Evolutionary conservation across 2,797 vertebrate species (phyloP).

Genomic region (Coilia nasus): DNA sequence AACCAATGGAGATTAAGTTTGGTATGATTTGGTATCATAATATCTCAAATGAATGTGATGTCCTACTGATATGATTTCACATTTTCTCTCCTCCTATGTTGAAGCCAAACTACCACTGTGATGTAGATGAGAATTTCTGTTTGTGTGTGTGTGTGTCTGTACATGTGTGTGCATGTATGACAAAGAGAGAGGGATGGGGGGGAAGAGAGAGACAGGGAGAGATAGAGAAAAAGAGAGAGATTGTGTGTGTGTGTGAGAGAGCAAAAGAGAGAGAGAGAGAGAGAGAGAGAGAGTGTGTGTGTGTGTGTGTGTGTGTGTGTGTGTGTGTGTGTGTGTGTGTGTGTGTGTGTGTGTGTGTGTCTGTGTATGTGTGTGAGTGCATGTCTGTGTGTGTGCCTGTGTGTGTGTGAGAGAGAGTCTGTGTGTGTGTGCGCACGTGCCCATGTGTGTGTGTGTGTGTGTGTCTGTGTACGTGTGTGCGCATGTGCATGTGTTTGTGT

Average conservation of each 20-base stretch:
- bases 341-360: no score
- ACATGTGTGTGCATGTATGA: not conserved
- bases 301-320: no score
- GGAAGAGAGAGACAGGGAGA: no score
- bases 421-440: no score
- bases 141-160: not conserved
- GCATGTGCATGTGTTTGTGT: not conserved
- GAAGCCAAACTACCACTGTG: slow-evolving; percentile 21
- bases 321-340: no score
- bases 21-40: not conserved
- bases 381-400: not conserved
- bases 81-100: slow-evolving; percentile 7
- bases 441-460: slow-evolving; percentile 6
- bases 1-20: slow-evolving; percentile 16
- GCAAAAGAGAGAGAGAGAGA: no score
- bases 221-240: no score
- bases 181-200: no score
- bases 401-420: not conserved
- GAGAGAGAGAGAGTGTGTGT: no score
- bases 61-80: slow-evolving; percentile 19
- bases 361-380: no score
- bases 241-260: no score
- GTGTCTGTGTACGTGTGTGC: not conserved
- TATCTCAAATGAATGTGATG: slow-evolving; percentile 16
- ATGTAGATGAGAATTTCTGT: slow-evolving; percentile 15